phyloP scores from a whole-genome alignment of 2,888 invertebrate species.

The Seira ritae region DNA sequence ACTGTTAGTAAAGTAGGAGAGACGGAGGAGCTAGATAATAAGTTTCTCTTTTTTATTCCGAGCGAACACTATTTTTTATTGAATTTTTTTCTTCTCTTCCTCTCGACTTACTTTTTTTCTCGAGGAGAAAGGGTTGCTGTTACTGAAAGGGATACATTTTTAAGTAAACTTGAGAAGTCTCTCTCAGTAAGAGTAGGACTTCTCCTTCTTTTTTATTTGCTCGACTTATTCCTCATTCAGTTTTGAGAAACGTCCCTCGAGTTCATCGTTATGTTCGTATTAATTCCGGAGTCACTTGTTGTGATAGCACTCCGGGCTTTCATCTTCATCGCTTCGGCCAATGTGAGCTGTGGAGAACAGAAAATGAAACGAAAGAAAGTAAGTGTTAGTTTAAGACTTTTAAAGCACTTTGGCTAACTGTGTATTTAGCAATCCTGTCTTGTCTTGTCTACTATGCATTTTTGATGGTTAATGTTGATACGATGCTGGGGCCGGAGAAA shows the following conservation, averaged over 20 bases:
- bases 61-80: not conserved
- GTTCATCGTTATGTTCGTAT: slow-evolving; percentile 66
- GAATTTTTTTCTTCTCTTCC: not conserved
- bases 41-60: not conserved
- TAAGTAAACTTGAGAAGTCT: not conserved
- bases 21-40: not conserved
- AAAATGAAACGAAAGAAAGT: too few relatives aligned
- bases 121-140: not conserved
- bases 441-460: too few relatives aligned
- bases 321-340: slow-evolving; percentile 66
- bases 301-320: slow-evolving; percentile 63
- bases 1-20: not conserved
- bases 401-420: too few relatives aligned
- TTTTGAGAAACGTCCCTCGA: slow-evolving; percentile 61
- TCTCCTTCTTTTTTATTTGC: too few relatives aligned
- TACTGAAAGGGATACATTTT: not conserved
- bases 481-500: too few relatives aligned
- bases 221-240: slow-evolving; percentile 29
- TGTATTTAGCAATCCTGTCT: too few relatives aligned
- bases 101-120: too few relatives aligned
- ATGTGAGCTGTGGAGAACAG: slow-evolving; percentile 47
- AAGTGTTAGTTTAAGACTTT: not conserved
- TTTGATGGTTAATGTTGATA: too few relatives aligned
- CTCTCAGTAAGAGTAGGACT: too few relatives aligned
- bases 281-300: slow-evolving; percentile 65